Conservation (phyloP, 2,113 vertebrate species). For the Cygnus atratus region DNA sequence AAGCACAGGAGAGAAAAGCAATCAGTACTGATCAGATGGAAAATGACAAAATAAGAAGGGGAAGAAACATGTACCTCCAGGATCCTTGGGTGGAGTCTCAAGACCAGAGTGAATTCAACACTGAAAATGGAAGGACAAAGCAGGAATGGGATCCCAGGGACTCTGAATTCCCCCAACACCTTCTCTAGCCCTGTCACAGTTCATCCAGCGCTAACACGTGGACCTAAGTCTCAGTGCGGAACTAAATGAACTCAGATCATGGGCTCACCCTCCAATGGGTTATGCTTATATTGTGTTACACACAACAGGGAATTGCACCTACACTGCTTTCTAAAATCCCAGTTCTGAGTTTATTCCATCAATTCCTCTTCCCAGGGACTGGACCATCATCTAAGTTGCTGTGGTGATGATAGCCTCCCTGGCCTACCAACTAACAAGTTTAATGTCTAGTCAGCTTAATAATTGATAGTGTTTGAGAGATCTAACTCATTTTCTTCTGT, state of each 20-base stretch:
- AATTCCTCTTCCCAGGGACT: neutral
- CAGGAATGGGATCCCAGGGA: neutral
- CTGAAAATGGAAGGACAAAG: neutral
- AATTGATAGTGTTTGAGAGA: neutral
- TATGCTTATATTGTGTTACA: neutral
- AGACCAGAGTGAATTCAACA: neutral
- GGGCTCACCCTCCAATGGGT: neutral
- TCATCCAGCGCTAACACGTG: neutral
- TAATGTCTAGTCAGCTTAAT: neutral
- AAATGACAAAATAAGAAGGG: neutral
- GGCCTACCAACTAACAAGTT: neutral
- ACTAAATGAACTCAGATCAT: neutral
- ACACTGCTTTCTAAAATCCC: neutral
- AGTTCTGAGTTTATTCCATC: neutral
- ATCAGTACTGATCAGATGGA: neutral
- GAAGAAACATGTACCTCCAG: neutral
- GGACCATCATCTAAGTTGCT: neutral
- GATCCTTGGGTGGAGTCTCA: neutral
- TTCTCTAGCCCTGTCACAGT: neutral
- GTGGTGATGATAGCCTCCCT: neutral
- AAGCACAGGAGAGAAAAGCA: neutral
- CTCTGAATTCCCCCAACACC: neutral
- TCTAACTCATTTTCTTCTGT: neutral
- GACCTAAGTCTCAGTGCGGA: neutral
- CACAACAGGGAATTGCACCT: neutral